phyloP scores from a whole-genome alignment of 2,888 invertebrate genomes.

The Xestia rhomboidea region DNA sequence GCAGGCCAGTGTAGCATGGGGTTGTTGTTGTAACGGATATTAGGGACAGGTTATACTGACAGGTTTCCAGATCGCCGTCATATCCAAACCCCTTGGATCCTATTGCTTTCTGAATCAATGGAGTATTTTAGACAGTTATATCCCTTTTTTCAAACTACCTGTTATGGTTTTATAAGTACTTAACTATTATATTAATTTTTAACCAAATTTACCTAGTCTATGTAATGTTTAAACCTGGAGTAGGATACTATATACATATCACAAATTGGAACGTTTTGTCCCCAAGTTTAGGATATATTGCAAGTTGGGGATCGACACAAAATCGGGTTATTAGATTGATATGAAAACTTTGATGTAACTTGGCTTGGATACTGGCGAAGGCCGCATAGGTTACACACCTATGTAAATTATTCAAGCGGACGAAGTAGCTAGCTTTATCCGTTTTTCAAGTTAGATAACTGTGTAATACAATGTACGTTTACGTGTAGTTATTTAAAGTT shows the following conservation, averaged over 20 bases:
- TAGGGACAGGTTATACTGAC: constrained; percentile 37
- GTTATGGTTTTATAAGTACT: background rate
- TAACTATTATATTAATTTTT: background rate
- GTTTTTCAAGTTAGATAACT: constrained; percentile 33
- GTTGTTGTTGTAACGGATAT: constrained; percentile 42
- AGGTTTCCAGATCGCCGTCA: constrained; percentile 40
- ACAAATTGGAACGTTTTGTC: constrained; percentile 34
- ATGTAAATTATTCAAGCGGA: constrained; percentile 31
- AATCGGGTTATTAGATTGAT: constrained; percentile 51
- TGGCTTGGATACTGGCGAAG: constrained; percentile 22
- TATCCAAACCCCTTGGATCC: constrained; percentile 2
- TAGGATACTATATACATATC: too few species aligned
- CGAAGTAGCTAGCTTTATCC: constrained; percentile 33
- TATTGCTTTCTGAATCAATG: constrained; percentile 25
- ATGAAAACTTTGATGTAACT: constrained; percentile 47
- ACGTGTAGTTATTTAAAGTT: constrained; percentile 43
- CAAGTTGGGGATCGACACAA: constrained; percentile 29
- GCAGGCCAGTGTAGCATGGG: too few species aligned
- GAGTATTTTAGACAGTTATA: background rate
- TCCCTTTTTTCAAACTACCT: background rate
- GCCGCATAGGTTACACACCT: constrained; percentile 43
- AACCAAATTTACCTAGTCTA: background rate
- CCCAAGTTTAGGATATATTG: constrained; percentile 34
- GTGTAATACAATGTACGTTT: constrained; percentile 15
- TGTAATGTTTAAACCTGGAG: constrained; percentile 2